Conservation (phyloP, 2,888 invertebrate species). For the Dinocampus coccinellae region DNA sequence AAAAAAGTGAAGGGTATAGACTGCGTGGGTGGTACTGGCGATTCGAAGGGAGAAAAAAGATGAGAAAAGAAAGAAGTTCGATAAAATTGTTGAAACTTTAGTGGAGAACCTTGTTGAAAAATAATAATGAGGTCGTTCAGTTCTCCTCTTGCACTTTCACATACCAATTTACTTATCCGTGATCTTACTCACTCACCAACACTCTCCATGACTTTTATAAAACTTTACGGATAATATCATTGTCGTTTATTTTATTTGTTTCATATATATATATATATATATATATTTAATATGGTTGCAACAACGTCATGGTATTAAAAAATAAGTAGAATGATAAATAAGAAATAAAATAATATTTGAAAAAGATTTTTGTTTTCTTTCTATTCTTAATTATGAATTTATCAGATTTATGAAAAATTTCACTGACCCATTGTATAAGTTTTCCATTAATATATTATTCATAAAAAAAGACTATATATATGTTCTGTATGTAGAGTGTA, state of each 20-base stretch:
- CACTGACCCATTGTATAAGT: too few relatives aligned
- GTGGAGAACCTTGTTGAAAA: conserved; percentile 41
- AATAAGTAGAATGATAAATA: background rate
- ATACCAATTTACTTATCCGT: too few relatives aligned
- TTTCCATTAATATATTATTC: too few relatives aligned
- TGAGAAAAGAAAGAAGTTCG: background rate
- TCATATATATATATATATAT: background rate
- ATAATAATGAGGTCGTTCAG: conserved; percentile 29
- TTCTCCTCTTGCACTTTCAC: background rate
- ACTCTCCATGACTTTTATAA: background rate
- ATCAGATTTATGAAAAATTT: too few relatives aligned
- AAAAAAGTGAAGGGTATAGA: too few relatives aligned
- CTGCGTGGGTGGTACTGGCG: too few relatives aligned
- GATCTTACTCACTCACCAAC: background rate
- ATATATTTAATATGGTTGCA: background rate
- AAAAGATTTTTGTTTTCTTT: too few relatives aligned
- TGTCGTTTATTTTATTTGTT: background rate
- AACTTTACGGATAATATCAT: background rate
- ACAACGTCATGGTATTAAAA: background rate
- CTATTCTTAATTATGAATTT: too few relatives aligned
- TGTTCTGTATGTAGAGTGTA: too few relatives aligned
- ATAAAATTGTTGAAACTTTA: conserved; percentile 34
- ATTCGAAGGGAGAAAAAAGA: background rate
- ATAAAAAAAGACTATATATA: too few relatives aligned
- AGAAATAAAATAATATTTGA: background rate